Base-by-base conservation (phyloP, 2,888 invertebrate species). In the Coleophora deauratella region DNA sequence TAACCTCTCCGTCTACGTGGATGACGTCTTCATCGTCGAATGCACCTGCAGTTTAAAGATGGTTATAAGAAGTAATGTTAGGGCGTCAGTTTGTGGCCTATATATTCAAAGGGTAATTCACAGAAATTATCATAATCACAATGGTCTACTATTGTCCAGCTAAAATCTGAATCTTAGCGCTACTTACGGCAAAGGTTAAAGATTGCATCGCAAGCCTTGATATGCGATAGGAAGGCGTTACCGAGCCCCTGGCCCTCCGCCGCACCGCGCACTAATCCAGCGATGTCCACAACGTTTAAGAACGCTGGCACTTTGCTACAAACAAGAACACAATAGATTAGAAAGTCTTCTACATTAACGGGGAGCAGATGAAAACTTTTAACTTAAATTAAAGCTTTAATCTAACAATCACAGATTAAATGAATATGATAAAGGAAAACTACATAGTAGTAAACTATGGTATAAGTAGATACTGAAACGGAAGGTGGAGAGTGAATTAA, bases 21-120 rank as follows among this genome's bases (percentile, higher is more conserved):
- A 96, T 97, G 0, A 99, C 98, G 63, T 98, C 98, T 42, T 97
- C 96, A 65, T 98, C 98, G 50, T 98, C 98, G 72, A 99, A 99
- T 8, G 96, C 97, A 65, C 97, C 97, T 97, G 59, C 8, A 52
- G 49, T 21, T 15, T 9, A 27, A 11, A 9, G 21, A 14, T 10
- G 9, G 9, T 34, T 12, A 11, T 11, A 33, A n/a, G 8, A 9
- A 30, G 11, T 12, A 33, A 33, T 12, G 13, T 13, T 12, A 31
- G 31, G 11, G 11, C 10, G 1, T 33, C 13, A 8, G 2, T 2
- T 33, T 8, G 12, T n/a, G 11, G 11, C n/a, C 11, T 31, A 9
- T 9, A 13, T 13, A 33, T 33, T 6, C 33, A 35, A n/a, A n/a
- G n/a, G n/a, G n/a, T n/a, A n/a, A n/a, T n/a, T n/a, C n/a, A n/a